phyloP scores from a whole-genome alignment of 1,140 invertebrate species.

The Zaprionus ornatus region DNA sequence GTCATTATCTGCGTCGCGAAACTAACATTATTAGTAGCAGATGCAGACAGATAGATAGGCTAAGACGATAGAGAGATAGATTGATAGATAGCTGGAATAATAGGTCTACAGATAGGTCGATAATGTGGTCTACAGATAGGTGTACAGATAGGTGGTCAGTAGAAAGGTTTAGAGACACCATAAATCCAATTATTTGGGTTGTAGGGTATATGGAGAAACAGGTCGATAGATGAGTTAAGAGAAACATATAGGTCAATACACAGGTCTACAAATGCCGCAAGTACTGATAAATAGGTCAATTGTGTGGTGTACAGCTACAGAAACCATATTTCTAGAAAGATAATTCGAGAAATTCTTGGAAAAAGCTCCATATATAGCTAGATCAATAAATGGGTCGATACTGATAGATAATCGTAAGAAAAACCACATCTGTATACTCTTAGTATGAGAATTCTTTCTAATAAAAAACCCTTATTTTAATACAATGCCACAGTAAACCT shows the following conservation, averaged over 20 bases:
- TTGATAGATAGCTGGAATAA: background rate
- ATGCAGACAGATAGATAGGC: background rate
- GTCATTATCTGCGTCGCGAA: constrained; percentile 32
- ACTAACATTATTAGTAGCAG: constrained; percentile 21
- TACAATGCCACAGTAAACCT: background rate
- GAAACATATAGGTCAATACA: no score
- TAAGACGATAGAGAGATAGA: background rate
- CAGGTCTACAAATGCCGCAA: no score
- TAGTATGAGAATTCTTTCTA: background rate
- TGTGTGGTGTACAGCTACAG: no score
- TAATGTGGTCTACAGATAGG: background rate
- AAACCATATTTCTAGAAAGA: no score
- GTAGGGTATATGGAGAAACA: no score
- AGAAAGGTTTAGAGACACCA: background rate
- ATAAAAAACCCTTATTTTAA: background rate
- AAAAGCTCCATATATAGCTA: background rate
- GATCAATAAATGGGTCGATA: no score
- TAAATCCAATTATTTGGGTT: no score
- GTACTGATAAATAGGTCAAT: no score
- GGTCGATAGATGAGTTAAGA: no score
- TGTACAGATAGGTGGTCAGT: no score
- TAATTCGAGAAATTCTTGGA: background rate
- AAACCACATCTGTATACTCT: no score
- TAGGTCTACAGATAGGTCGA: background rate
- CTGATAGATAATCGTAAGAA: no score